Percentiles rank a stretch among this genome's conserved stretches.
These are phyloP conservation scores for Gymnarchus niloticus DNA, from an alignment of 2,113 vertebrate genomes.

Conservation along the genomic window DNA sequence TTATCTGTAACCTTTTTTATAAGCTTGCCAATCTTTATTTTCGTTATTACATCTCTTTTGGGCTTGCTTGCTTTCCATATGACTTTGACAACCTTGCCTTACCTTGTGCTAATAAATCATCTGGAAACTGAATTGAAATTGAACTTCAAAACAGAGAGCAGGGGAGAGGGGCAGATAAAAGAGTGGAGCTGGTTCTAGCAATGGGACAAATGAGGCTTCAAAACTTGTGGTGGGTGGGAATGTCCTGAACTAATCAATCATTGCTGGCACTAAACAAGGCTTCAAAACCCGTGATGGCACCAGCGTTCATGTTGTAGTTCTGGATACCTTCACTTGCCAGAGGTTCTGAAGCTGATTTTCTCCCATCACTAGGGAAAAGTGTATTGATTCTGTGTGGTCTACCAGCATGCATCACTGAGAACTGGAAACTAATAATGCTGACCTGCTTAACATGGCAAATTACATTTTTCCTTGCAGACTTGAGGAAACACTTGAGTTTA, in stretches of 20 bases:
- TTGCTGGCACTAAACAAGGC: too few relatives aligned
- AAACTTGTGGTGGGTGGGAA: too few relatives aligned
- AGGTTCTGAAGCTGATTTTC: too few relatives aligned
- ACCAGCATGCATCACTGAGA: background rate
- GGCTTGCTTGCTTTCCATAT: background rate
- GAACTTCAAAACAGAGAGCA: background rate
- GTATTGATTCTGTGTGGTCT: background rate
- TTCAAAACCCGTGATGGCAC: too few relatives aligned
- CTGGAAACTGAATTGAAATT: conserved; percentile 22
- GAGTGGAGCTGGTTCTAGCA: too few relatives aligned
- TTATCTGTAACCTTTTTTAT: background rate
- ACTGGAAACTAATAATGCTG: background rate
- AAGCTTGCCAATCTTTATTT: conserved; percentile 11
- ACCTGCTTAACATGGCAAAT: background rate
- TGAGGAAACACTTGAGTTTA: background rate
- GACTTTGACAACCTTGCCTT: background rate
- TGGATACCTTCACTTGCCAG: too few relatives aligned
- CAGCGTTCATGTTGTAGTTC: too few relatives aligned
- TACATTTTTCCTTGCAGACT: background rate
- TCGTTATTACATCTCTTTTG: background rate
- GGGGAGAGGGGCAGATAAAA: background rate
- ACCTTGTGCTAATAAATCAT: background rate
- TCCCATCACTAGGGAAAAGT: too few relatives aligned
- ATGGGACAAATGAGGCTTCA: too few relatives aligned
- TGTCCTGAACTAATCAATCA: too few relatives aligned